Base-by-base conservation (phyloP, 2,113 vertebrate genomes). In the Catharus bicknelli region DNA sequence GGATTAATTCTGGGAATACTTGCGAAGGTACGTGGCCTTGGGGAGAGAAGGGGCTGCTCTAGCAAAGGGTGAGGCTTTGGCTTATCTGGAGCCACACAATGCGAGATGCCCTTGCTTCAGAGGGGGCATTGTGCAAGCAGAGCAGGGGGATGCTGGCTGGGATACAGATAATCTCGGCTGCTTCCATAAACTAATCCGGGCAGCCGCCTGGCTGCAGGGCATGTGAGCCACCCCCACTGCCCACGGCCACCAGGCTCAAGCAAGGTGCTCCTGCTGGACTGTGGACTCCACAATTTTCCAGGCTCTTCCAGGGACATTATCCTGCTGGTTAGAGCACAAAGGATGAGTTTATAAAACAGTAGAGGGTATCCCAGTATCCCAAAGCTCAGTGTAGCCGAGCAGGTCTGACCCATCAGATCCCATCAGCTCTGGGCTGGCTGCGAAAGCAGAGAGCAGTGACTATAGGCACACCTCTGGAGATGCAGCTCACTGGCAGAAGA, bases 21-120 rank as follows among this genome's bases (percentile, higher is more conserved):
- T 67, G 43, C 43, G 80, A 36, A 83, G 34, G 47, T 47, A 50
- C 0, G 0, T 48, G n/a, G 51, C 58, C 91, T 63, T 3, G 2
- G 16, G 16, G 34, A 16, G 21, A 61, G 67, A 58, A 32, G 29
- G 36, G 15, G 26, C 47, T 79, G 59, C 93, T 85, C 0, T 2
- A 76, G 82, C 34, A 50, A 63, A 80, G 51, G 81, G 67, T 48
- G 67, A 81, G 91, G 67, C 47, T 76, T 67, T 43, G 1, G 16
- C 30, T 96, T 96, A 94, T 93, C 96, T 94, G 55, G 30, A 90
- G 25, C 27, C 68, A 64, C 73, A 93, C 95, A 94, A 81, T 86
- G 76, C 83, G 61, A 93, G 57, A 45, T 75, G 79, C 29, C 53
- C 76, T 88, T 67, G 63, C 59, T 59, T 76, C 76, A 59, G 58